Evolutionary conservation across 2,113 vertebrate genomes (phyloP), one percentile per base, ranked within the genome.

Genomic region (mouse (Mus musculus)): DNA sequence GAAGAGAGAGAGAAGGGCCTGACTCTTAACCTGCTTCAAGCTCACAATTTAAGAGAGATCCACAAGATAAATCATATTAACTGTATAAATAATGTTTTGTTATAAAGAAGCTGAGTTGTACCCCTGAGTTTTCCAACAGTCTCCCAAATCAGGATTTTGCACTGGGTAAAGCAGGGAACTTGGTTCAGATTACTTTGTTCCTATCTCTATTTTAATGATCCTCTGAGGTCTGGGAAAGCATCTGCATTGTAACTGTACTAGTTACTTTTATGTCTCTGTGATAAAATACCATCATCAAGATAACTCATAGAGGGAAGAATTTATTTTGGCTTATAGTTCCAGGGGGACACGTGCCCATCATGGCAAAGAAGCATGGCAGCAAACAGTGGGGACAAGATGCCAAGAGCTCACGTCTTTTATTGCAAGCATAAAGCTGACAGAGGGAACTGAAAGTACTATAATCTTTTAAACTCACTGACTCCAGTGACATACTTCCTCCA

Each of bases 111-210:
- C 72, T 8, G 71, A 77, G 65, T 8, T 89, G 36, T 14, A 94
- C 19, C 49, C 24, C 56, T 87, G 28, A 56, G 28, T 75, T 97
- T 81, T 36, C 61, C 5, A 30, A 39, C 3, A 3, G 42, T 75
- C 3, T 20, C 8, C 36, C 80, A 67, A 63, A n/a, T 30, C n/a
- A 46, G 0, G 28, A 94, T 85, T 89, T 95, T 90, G 28, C 90
- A 39, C 36, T 69, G 46, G 17, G 36, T 65, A 73, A 93, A 88
- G 36, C 72, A 91, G 16, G 49, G 42, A 94, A 4, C 65, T 71
- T 80, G 52, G 90, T 24, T 93, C 67, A 69, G 71, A 91, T 61
- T 12, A 42, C 33, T 95, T 94, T 90, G 59, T 76, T 20, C n/a
- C 54, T 80, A 7, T 82, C 2, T 87, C 49, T 88, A 22, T 22